Percentiles rank a stretch among this genome's conserved stretches.
Conservation (phyloP, 2,797 vertebrate genomes). For the Pseudochirops cupreus region DNA sequence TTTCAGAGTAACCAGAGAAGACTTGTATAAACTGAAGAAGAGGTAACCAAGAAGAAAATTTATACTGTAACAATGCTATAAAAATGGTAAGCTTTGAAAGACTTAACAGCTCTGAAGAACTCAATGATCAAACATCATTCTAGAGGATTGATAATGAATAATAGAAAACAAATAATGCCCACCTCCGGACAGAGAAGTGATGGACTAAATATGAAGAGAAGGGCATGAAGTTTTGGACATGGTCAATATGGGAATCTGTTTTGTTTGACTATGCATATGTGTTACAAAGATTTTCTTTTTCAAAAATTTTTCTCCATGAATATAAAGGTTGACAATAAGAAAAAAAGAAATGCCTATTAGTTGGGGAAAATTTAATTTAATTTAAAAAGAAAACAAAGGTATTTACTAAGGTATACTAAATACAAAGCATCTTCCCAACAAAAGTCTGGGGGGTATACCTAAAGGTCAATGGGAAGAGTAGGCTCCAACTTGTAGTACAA, state of each 20-base stretch:
- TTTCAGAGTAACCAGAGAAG: neutral
- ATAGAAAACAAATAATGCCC: neutral
- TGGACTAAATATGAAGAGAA: neutral
- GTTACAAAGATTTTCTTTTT: neutral
- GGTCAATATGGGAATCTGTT: neutral
- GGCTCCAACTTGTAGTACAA: neutral
- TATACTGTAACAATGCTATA: neutral
- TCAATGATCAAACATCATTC: neutral
- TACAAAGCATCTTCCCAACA: neutral
- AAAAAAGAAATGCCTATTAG: neutral
- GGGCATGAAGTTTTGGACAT: neutral
- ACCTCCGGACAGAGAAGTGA: neutral
- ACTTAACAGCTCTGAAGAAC: neutral
- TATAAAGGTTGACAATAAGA: neutral
- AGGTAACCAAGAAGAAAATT: neutral
- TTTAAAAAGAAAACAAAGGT: neutral
- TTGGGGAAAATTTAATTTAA: neutral
- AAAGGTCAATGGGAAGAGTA: neutral
- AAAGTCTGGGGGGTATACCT: neutral
- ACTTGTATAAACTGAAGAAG: neutral
- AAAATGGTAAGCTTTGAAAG: neutral
- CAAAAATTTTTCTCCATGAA: neutral
- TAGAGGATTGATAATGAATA: neutral
- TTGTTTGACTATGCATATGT: neutral
- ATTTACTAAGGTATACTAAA: neutral